These are phyloP conservation scores for Drosophila truncata DNA, from an alignment of 1,140 invertebrate genomes.

Conservation along the genomic window DNA sequence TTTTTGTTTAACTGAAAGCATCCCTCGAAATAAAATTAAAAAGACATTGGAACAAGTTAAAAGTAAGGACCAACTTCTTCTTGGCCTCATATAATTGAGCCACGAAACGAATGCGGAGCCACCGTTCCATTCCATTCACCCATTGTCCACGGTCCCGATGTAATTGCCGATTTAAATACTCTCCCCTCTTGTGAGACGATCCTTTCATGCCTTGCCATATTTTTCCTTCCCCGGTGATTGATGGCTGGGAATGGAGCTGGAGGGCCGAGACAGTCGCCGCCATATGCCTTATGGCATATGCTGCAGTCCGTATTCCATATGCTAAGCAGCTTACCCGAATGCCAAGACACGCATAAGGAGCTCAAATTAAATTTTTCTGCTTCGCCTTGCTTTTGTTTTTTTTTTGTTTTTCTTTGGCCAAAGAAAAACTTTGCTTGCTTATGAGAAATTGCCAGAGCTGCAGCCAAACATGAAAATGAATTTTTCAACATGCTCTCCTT, in stretches of 20 bases:
- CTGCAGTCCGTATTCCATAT: constrained; percentile 25
- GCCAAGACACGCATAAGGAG: constrained; percentile 72
- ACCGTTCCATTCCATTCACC: constrained; percentile 3
- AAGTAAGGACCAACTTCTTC: constrained; percentile 5
- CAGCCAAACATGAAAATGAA: constrained; percentile 75
- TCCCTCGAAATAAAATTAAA: not conserved
- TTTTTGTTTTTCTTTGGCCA: constrained; percentile 23
- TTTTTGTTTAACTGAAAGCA: not conserved
- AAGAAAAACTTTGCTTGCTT: constrained; percentile 58
- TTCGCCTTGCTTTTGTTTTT: constrained; percentile 30
- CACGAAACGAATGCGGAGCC: not conserved
- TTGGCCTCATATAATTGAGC: constrained; percentile 51
- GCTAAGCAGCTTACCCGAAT: constrained; percentile 72
- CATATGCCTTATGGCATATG: constrained; percentile 42
- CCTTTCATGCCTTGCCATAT: constrained; percentile 22
- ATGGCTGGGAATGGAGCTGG: constrained; percentile 28
- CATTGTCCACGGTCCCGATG: constrained; percentile 3
- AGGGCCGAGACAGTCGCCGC: constrained; percentile 23
- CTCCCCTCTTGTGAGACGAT: constrained; percentile 1
- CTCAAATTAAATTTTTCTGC: constrained; percentile 72
- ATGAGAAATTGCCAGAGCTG: constrained; percentile 81
- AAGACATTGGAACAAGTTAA: not conserved
- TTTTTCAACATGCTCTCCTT: constrained; percentile 73
- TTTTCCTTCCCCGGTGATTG: constrained; percentile 54
- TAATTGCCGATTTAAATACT: constrained; percentile 78